These are phyloP conservation scores for Liasis olivaceus DNA, from an alignment of 2,797 vertebrate genomes.

Conservation along the genomic window DNA sequence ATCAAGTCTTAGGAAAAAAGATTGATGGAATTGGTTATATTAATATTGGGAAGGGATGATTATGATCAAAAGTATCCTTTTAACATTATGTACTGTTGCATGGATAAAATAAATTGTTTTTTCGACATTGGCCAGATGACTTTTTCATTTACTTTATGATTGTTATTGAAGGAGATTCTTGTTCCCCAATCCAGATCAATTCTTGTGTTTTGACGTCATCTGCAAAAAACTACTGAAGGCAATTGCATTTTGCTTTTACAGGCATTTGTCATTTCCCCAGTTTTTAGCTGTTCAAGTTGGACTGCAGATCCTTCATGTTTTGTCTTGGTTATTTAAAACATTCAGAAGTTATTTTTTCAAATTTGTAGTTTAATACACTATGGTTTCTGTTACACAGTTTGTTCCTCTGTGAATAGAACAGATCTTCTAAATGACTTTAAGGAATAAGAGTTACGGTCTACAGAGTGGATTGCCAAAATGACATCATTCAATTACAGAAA, in stretches of 20 bases:
- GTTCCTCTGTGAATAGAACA: not conserved
- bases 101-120: not conserved
- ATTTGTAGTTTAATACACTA: not conserved
- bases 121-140: not conserved
- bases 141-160: not conserved
- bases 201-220: not conserved
- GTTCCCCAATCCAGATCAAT: not conserved
- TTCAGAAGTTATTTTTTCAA: not conserved
- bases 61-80: not conserved
- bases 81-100: not conserved
- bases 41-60: not conserved
- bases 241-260: not conserved
- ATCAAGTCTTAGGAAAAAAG: not conserved
- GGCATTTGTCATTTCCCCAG: not conserved
- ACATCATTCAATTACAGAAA: conserved; percentile 48
- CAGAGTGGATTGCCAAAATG: conserved; percentile 39
- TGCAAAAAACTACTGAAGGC: not conserved
- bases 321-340: not conserved
- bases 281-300: not conserved
- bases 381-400: not conserved
- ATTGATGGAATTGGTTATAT: not conserved
- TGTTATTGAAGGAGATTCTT: not conserved
- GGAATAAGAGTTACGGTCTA: conserved; percentile 44
- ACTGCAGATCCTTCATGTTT: not conserved
- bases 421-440: conserved; percentile 32